phyloP scores from a whole-genome alignment of 2,113 vertebrate species.

The Hippocampus mohnikei region DNA sequence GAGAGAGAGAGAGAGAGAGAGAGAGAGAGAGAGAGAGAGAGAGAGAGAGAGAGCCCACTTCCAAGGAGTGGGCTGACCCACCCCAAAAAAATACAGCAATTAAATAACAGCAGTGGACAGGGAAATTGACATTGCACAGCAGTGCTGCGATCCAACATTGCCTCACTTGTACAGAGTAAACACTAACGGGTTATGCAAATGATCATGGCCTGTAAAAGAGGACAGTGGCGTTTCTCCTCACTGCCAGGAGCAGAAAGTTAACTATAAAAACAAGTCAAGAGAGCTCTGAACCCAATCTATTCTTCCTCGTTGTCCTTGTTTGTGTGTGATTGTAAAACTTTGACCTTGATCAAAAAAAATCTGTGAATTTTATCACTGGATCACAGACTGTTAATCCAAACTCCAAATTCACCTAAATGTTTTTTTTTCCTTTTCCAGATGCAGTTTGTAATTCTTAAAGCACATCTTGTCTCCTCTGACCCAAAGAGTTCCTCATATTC shows the following conservation, averaged over 20 bases:
- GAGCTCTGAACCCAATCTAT: slow-evolving; percentile 39
- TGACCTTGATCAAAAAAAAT: slow-evolving; percentile 33
- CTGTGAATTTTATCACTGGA: slow-evolving; percentile 5
- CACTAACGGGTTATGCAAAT: slow-evolving; percentile 68
- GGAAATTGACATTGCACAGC: slow-evolving; percentile 58
- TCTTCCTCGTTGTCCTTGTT: slow-evolving; percentile 1
- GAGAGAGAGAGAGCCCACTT: background rate
- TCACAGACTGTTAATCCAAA: slow-evolving; percentile 12
- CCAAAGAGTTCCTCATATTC: slow-evolving; percentile 19
- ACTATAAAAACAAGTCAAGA: slow-evolving; percentile 58
- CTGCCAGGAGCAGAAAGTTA: slow-evolving; percentile 65
- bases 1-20: too few relatives aligned
- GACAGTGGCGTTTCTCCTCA: slow-evolving; percentile 55
- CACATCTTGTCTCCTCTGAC: slow-evolving; percentile 16
- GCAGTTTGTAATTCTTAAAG: background rate
- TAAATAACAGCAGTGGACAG: slow-evolving; percentile 53
- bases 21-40: too few relatives aligned
- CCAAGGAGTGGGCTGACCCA: slow-evolving; percentile 60
- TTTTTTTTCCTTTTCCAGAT: slow-evolving; percentile 12
- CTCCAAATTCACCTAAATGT: slow-evolving; percentile 6
- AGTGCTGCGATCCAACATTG: slow-evolving; percentile 56
- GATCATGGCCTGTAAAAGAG: slow-evolving; percentile 53
- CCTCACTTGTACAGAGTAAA: slow-evolving; percentile 52
- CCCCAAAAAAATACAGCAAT: slow-evolving; percentile 67
- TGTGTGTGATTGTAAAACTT: slow-evolving; percentile 2